Conservation (phyloP, 1,140 invertebrate species). For the Acyrthosiphon pisum region DNA sequence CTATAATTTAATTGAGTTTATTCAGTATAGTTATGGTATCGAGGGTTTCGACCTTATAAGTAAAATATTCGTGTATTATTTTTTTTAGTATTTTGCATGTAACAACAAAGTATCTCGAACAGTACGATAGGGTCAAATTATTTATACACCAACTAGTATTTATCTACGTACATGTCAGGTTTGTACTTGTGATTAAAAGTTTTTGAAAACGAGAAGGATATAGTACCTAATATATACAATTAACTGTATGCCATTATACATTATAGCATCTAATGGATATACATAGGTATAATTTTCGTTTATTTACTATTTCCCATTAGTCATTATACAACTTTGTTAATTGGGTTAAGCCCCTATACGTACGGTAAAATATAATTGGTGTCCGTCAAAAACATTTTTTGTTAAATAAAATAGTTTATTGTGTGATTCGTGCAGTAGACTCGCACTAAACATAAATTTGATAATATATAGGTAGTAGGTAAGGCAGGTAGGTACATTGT, state of each 20-base stretch:
- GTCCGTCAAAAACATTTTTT: background rate
- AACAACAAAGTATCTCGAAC: background rate
- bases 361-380: background rate
- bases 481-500: no score
- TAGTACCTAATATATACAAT: background rate
- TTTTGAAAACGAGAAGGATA: background rate
- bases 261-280: background rate
- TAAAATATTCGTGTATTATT: background rate
- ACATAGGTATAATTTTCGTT: background rate
- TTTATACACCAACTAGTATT: background rate
- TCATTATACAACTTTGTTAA: background rate
- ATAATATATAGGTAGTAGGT: no score
- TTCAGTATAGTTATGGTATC: background rate
- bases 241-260: background rate
- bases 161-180: background rate
- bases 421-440: no score
- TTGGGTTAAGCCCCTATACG: background rate
- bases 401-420: no score
- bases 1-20: background rate
- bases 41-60: background rate
- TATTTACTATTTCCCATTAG: background rate
- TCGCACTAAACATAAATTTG: no score
- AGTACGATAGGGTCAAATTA: background rate
- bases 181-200: background rate
- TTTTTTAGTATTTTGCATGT: background rate